phyloP scores from a whole-genome alignment of 1,140 invertebrate genomes.

The Gryon sp. region DNA sequence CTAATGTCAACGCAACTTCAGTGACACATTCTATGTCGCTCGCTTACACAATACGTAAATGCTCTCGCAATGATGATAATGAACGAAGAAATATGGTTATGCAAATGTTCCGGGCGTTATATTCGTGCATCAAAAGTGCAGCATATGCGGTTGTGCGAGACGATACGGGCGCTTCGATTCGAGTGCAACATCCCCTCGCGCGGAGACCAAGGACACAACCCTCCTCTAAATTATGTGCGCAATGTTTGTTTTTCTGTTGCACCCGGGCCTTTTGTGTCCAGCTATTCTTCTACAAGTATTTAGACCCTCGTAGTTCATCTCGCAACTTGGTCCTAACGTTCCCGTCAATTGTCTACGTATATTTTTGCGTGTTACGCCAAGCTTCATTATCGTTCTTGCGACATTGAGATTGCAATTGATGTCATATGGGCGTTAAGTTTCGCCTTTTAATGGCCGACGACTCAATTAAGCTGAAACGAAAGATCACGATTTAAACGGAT shows the following conservation, averaged over 20 bases:
- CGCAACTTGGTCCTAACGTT: not conserved
- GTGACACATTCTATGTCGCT: conserved; percentile 65
- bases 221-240: conserved; percentile 45
- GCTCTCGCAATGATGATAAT: conserved; percentile 74
- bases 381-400: conserved; percentile 9
- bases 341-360: conserved; percentile 10
- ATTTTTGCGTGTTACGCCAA: conserved; percentile 9
- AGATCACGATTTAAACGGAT: not conserved
- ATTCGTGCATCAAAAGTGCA: conserved; percentile 25
- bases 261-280: conserved; percentile 13
- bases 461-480: conserved; percentile 10
- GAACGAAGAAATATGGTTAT: conserved; percentile 75
- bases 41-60: conserved; percentile 66
- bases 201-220: conserved; percentile 30
- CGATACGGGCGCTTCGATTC: conserved; percentile 40
- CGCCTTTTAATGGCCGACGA: conserved; percentile 16
- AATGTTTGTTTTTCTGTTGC: conserved; percentile 55
- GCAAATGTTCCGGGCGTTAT: conserved; percentile 64
- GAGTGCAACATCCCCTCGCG: conserved; percentile 39
- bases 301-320: conserved; percentile 34
- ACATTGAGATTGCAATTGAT: conserved; percentile 14
- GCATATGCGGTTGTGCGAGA: conserved; percentile 40
- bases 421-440: conserved; percentile 21
- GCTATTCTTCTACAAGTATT: conserved; percentile 37
- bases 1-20: conserved; percentile 71